A percentile compares a stretch with the other conserved stretches of the same genome.
Evolutionary conservation across 53 echinoderm and acorn worm species (phyloP).

Genomic region (Echinometra lucunter): DNA sequence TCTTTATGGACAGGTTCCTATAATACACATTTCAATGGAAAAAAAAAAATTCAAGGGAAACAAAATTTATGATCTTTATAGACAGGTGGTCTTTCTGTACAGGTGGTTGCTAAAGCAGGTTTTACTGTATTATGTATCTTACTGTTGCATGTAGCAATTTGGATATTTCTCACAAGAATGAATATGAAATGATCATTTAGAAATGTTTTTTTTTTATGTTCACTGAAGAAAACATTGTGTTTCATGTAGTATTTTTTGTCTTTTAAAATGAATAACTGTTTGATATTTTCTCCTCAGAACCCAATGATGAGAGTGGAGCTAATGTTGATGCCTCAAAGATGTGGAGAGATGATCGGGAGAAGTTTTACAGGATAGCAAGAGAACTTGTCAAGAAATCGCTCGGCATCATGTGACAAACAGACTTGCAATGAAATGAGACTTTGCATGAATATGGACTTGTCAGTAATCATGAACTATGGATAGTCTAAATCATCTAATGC

Average conservation of each 20-base stretch:
- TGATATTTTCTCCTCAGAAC: conserved; percentile 79
- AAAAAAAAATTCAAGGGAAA: no score
- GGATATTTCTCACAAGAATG: no score
- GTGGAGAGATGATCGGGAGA: conserved; percentile 94
- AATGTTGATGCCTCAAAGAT: conserved; percentile 99
- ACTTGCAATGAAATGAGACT: background rate
- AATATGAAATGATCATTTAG: no score
- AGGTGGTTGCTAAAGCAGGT: no score
- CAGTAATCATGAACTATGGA: background rate
- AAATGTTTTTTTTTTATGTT: no score
- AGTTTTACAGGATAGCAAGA: conserved; percentile 82
- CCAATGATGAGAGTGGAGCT: conserved; percentile 98
- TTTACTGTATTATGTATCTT: no score
- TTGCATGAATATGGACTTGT: background rate
- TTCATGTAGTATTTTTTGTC: conserved; percentile 47
- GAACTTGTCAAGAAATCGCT: conserved; percentile 90
- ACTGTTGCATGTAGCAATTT: no score
- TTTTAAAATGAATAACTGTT: conserved; percentile 82
- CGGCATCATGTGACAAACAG: conserved; percentile 70
- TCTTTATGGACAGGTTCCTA: no score
- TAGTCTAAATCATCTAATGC: background rate
- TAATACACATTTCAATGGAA: no score
- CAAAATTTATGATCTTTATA: no score
- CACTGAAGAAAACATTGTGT: no score
- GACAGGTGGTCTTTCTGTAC: no score